phyloP scores from a whole-genome alignment of 2,888 invertebrate genomes.

The Nebria salina region DNA sequence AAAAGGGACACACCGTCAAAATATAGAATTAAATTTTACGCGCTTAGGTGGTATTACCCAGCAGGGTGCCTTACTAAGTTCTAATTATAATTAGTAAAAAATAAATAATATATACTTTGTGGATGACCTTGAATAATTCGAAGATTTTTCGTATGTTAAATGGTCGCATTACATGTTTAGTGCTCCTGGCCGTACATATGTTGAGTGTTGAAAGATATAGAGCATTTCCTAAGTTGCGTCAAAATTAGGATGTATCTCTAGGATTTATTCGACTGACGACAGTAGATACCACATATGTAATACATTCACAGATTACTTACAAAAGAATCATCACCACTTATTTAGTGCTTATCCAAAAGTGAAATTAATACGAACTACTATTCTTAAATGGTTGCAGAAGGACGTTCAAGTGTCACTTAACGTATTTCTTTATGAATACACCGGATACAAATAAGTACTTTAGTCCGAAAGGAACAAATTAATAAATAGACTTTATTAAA shows the following conservation, averaged over 20 bases:
- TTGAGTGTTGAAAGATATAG: constrained; percentile 42
- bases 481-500: too few species aligned
- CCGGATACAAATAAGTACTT: too few species aligned
- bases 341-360: constrained; percentile 10
- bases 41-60: too few species aligned
- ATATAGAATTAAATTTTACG: too few species aligned
- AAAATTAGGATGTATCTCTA: constrained; percentile 5
- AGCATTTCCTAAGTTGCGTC: constrained; percentile 43
- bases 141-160: background rate
- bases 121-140: background rate
- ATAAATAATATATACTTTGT: background rate
- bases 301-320: constrained; percentile 34
- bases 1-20: too few species aligned
- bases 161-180: constrained; percentile 39
- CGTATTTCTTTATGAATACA: too few species aligned
- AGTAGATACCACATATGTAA: background rate
- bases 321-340: constrained; percentile 39
- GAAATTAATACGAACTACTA: background rate
- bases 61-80: too few species aligned
- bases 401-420: too few species aligned
- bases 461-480: too few species aligned
- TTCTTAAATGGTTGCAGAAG: too few species aligned
- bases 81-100: too few species aligned
- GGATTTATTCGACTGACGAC: background rate
- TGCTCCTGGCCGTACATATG: constrained; percentile 38